phyloP scores from a whole-genome alignment of 1,140 invertebrate genomes.

The Lordiphosa clarofinis region DNA sequence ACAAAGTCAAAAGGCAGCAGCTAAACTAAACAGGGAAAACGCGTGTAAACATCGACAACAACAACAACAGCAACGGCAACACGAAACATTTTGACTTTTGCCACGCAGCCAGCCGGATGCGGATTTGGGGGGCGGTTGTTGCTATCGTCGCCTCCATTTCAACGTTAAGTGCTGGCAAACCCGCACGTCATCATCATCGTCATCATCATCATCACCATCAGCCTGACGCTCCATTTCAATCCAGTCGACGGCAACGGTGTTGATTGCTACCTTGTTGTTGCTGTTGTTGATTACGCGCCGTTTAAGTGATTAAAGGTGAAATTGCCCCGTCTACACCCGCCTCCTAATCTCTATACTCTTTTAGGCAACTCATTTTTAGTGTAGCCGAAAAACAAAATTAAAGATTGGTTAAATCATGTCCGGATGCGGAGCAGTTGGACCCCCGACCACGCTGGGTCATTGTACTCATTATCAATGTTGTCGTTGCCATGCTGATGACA shows the following conservation, averaged over 20 bases:
- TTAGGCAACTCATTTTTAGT: slow-evolving; percentile 31
- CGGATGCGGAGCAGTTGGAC: slow-evolving; percentile 6
- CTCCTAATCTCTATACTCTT: slow-evolving; percentile 6
- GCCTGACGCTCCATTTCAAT: slow-evolving; percentile 64
- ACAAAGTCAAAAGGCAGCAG: slow-evolving; percentile 39
- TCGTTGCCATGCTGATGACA: slow-evolving; percentile 53
- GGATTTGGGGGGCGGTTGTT: slow-evolving; percentile 7
- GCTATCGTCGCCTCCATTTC: slow-evolving; percentile 20
- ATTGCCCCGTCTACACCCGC: slow-evolving; percentile 32
- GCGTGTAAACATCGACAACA: slow-evolving; percentile 43
- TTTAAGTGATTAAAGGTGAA: slow-evolving; percentile 77
- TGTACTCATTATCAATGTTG: slow-evolving; percentile 46
- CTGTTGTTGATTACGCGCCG: slow-evolving; percentile 64
- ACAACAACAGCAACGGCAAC: no score
- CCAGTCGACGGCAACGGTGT: slow-evolving; percentile 52
- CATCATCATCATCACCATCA: slow-evolving; percentile 15
- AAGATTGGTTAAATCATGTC: slow-evolving; percentile 26
- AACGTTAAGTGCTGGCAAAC: slow-evolving; percentile 56
- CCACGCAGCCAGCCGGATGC: slow-evolving; percentile 37
- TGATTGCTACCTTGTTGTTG: slow-evolving; percentile 54
- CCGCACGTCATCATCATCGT: slow-evolving; percentile 51
- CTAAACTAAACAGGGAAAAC: slow-evolving; percentile 44
- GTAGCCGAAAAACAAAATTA: slow-evolving; percentile 24
- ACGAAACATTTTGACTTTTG: slow-evolving; percentile 37
- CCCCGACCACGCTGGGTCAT: slow-evolving; percentile 29